phyloP scores from a whole-genome alignment of 2,113 vertebrate genomes.

The Dicaeum eximium region DNA sequence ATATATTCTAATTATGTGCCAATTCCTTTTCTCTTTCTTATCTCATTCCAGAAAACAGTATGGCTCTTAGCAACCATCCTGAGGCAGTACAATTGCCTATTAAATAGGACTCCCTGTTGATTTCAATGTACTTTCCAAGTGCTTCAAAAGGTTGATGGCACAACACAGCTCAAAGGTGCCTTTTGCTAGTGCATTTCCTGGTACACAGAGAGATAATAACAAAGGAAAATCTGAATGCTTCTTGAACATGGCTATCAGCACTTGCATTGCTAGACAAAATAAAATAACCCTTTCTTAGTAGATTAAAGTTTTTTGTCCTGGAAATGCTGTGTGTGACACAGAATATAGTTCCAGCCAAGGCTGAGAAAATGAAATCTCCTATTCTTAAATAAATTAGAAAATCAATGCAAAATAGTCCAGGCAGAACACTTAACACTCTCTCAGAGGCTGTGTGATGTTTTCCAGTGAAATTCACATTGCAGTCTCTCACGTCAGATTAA shows the following conservation, averaged over 20 bases:
- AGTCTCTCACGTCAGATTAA: neutral
- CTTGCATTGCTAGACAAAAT: neutral
- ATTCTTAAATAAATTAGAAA: neutral
- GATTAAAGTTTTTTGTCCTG: neutral
- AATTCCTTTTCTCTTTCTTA: neutral
- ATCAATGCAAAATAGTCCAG: neutral
- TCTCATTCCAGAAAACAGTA: neutral
- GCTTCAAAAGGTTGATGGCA: neutral
- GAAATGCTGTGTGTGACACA: neutral
- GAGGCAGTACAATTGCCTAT: neutral
- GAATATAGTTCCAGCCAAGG: neutral
- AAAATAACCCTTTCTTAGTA: neutral
- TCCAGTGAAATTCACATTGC: neutral
- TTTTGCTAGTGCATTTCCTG: neutral
- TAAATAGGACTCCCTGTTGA: constrained; percentile 8
- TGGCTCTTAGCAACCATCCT: neutral
- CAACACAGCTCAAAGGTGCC: neutral
- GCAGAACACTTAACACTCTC: neutral
- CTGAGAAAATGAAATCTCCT: neutral
- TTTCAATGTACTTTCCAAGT: neutral
- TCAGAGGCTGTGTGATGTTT: neutral
- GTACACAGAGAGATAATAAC: neutral
- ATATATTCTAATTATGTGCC: neutral
- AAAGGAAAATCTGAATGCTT: neutral
- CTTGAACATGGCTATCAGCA: neutral